Base-by-base conservation (phyloP, 2,888 invertebrate species). In the Tenthredo scrophulariae region DNA sequence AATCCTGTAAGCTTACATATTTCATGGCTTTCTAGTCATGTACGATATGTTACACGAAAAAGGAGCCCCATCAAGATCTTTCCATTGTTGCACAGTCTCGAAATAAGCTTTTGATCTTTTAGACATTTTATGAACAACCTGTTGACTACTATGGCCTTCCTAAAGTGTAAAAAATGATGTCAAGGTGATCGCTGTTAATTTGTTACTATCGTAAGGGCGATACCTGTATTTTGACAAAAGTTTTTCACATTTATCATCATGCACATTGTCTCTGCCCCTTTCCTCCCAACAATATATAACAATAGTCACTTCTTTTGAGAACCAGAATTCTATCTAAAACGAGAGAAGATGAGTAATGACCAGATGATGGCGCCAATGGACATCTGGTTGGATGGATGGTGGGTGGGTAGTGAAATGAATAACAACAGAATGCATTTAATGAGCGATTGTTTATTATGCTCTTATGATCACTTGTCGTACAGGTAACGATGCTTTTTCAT, bases 401-500 rank as follows among this genome's bases (percentile, higher is more conserved):
- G 75, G 79, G 90, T 88, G 90, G 93, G 92, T 93, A 89, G 92
- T 93, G 93, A 93, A 93, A 93, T 93, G 93, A 93, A 93, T 90
- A 93, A 93, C 93, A 93, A 93, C 93, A 92, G 89, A 93, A 93
- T 93, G 93, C 93, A 93, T 93, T 93, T 93, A 93, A 93, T 93
- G 93, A 93, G 93, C 93, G 93, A 93, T 93, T 93, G 93, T 93
- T 93, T 93, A 93, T 93, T 93, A 93, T 93, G 93, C 93, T 93
- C 93, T 93, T 92, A 93, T 93, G 93, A 93, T 93, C 93, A 93
- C 93, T 93, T 93, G 93, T 93, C 93, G 92, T 93, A 93, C 93
- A 93, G 93, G 93, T 93, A 93, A 93, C 93, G 93, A 93, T 93
- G 93, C 93, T 91, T 92, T 62, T 90, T 93, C 92, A 93, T 93